phyloP scores from a whole-genome alignment of 2,888 invertebrate species.

The Eurytoma californica region DNA sequence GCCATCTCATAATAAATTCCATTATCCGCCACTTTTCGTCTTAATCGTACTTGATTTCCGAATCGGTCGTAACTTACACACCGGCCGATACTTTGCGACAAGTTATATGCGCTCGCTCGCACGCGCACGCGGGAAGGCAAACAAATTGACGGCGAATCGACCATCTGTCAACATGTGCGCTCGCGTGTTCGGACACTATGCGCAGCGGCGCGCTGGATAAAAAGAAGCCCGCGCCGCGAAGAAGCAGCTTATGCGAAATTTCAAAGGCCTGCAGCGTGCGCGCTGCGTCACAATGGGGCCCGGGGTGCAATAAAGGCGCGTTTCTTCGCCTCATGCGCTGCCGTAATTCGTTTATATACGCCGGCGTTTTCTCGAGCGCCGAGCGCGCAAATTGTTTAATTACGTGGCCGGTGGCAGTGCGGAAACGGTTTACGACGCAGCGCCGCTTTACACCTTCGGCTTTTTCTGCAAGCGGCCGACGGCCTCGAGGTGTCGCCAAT shows the following conservation, averaged over 20 bases:
- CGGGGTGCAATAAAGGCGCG: slow-evolving; percentile 57
- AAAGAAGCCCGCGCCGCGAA: not conserved
- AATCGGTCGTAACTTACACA: not conserved
- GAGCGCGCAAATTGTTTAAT: slow-evolving; percentile 54
- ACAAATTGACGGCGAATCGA: slow-evolving; percentile 60
- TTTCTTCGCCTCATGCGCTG: slow-evolving; percentile 37
- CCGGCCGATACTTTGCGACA: not conserved
- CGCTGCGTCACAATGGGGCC: slow-evolving; percentile 20
- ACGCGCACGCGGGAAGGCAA: slow-evolving; percentile 8
- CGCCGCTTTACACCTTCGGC: slow-evolving; percentile 35
- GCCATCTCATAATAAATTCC: too few species aligned
- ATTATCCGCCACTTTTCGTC: too few species aligned
- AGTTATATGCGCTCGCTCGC: not conserved
- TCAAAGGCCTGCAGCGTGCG: slow-evolving; percentile 24
- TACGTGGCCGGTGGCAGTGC: slow-evolving; percentile 49
- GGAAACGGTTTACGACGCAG: slow-evolving; percentile 51
- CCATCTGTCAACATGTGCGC: slow-evolving; percentile 67
- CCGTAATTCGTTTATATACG: slow-evolving; percentile 67
- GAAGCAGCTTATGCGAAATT: slow-evolving; percentile 16
- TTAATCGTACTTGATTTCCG: too few species aligned
- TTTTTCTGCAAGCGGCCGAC: not conserved
- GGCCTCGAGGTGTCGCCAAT: slow-evolving; percentile 16
- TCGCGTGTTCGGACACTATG: slow-evolving; percentile 62
- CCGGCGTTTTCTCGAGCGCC: slow-evolving; percentile 39
- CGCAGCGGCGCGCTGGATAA: not conserved